Evolutionary conservation across 1,140 invertebrate genomes (phyloP).

Genomic region (Macrobrachium rosenbergii): DNA sequence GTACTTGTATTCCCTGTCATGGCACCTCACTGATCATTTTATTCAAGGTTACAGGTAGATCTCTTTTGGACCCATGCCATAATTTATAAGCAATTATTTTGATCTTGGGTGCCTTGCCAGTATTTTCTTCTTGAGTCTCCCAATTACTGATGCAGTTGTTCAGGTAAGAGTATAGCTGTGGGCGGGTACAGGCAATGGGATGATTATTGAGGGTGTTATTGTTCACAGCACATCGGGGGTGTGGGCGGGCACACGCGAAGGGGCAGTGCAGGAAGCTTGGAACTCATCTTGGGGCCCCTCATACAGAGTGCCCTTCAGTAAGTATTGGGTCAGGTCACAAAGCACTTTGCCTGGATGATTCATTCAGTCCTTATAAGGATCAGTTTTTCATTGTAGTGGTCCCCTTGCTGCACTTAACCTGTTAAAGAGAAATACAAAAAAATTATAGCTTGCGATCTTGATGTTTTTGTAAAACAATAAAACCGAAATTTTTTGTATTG

Average conservation of each 20-base stretch:
- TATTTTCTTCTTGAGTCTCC: not conserved
- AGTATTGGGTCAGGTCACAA: constrained; percentile 55
- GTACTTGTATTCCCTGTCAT: no score
- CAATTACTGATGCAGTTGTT: constrained; percentile 1
- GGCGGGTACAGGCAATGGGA: constrained; percentile 14
- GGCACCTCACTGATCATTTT: no score
- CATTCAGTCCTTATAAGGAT: not conserved
- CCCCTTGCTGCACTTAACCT: no score
- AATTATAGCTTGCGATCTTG: no score
- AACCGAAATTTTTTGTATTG: no score
- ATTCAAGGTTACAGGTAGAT: no score
- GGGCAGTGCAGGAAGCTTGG: constrained; percentile 66
- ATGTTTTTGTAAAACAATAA: no score
- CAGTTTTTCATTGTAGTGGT: not conserved
- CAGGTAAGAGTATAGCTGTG: constrained; percentile 30
- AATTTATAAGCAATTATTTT: no score
- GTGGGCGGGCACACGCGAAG: constrained; percentile 57
- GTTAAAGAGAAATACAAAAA: no score
- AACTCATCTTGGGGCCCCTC: constrained; percentile 68
- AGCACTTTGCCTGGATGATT: not conserved
- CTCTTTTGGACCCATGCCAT: no score
- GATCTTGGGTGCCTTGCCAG: no score
- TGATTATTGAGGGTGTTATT: constrained; percentile 40
- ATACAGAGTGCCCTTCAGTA: constrained; percentile 68
- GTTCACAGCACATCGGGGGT: constrained; percentile 49